Evolutionary conservation across 2,888 invertebrate species (phyloP).

Genomic region (Leptogaster cylindrica): DNA sequence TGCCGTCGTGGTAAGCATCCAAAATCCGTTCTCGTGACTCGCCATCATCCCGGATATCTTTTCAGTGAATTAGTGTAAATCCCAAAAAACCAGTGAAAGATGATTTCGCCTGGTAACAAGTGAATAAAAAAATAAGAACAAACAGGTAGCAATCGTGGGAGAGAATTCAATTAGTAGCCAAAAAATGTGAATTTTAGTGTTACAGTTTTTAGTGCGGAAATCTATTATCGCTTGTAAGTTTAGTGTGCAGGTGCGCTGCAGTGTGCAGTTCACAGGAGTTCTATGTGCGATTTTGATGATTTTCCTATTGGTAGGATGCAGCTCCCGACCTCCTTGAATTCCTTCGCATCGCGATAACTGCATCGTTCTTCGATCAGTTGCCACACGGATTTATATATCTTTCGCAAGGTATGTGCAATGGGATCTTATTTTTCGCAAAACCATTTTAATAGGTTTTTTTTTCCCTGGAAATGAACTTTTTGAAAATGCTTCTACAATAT

Average conservation of each 20-base stretch:
- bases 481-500: too few species aligned
- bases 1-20: not conserved
- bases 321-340: slow-evolving; percentile 14
- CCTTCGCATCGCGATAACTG: slow-evolving; percentile 1
- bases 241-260: slow-evolving; percentile 8
- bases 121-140: not conserved
- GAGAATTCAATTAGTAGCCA: not conserved
- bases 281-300: not conserved
- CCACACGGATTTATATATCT: not conserved
- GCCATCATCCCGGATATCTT: not conserved
- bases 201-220: slow-evolving; percentile 18
- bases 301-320: slow-evolving; percentile 6
- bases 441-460: too few species aligned
- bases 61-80: not conserved
- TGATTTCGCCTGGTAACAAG: not conserved
- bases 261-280: not conserved
- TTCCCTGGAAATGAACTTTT: too few species aligned
- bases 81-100: not conserved
- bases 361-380: slow-evolving; percentile 8
- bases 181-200: slow-evolving; percentile 27
- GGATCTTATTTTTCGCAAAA: not conserved
- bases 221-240: slow-evolving; percentile 6
- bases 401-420: slow-evolving; percentile 6
- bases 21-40: not conserved
- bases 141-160: not conserved